These are phyloP conservation scores for Echinarachnius parma DNA, from an alignment of 53 echinoderm and acorn worm species.

Conservation along the genomic window DNA sequence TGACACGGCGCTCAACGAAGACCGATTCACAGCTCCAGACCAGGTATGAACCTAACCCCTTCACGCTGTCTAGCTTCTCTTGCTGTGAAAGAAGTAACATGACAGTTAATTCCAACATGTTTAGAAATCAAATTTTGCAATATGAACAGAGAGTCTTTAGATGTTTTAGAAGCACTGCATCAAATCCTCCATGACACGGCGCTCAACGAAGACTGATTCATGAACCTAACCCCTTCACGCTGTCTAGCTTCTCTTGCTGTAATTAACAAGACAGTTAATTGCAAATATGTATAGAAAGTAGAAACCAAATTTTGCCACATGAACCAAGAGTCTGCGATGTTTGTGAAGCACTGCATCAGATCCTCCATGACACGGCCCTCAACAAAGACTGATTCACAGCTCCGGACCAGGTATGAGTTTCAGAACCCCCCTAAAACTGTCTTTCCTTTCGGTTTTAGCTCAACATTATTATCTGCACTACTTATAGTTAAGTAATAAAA, in stretches of 20 bases:
- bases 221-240: conserved; percentile 37
- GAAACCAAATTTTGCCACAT: no score
- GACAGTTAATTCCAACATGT: no score
- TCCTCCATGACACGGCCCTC: conserved; percentile 60
- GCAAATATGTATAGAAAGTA: no score
- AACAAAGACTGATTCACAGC: conserved; percentile 63
- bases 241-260: conserved; percentile 56
- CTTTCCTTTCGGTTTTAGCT: conserved; percentile 54
- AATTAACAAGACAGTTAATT: no score
- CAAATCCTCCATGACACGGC: conserved; percentile 54
- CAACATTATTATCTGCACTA: no score
- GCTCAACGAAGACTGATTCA: conserved; percentile 63
- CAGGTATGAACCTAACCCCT: conserved; percentile 43
- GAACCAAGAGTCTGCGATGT: no score
- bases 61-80: conserved; percentile 43
- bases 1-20: conserved; percentile 63
- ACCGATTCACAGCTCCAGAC: conserved; percentile 68
- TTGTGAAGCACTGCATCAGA: conserved; percentile 58
- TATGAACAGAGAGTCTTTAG: no score
- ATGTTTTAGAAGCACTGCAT: conserved; percentile 64
- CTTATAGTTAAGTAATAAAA: no score
- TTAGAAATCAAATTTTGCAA: no score
- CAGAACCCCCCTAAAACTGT: conserved; percentile 41
- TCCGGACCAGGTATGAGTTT: conserved; percentile 56
- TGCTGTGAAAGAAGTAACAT: conserved; percentile 40